phyloP scores from a whole-genome alignment of 2,113 vertebrate genomes.

The Bombycilla garrulus region DNA sequence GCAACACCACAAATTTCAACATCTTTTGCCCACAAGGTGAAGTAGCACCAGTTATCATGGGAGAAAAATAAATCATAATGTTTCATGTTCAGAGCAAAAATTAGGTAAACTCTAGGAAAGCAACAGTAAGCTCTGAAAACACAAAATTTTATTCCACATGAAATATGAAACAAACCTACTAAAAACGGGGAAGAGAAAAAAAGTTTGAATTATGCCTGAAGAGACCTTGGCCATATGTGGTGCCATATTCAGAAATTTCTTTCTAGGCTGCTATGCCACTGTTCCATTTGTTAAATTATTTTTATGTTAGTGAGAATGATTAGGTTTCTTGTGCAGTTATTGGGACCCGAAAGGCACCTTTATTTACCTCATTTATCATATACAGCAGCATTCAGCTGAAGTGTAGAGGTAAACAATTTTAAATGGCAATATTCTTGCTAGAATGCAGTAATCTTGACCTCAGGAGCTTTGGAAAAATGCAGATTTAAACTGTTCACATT shows the following conservation, averaged over 20 bases:
- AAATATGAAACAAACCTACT: background rate
- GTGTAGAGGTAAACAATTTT: conserved; percentile 71
- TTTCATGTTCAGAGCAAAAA: background rate
- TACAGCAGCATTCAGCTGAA: conserved; percentile 55
- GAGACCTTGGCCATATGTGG: conserved; percentile 34
- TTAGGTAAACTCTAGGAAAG: background rate
- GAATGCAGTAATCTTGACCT: conserved; percentile 67
- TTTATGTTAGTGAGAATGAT: conserved; percentile 67
- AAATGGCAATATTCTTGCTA: conserved; percentile 52
- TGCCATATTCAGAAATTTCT: conserved; percentile 55
- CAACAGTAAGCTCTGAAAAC: background rate
- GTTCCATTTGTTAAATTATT: conserved; percentile 71
- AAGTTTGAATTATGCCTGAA: background rate
- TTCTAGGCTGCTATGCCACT: conserved; percentile 51
- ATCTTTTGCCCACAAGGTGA: background rate
- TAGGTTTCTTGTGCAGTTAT: conserved; percentile 62
- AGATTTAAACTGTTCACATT: conserved; percentile 67
- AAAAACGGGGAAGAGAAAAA: background rate
- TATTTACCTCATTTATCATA: conserved; percentile 75
- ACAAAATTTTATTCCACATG: background rate
- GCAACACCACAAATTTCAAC: background rate
- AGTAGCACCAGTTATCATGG: background rate
- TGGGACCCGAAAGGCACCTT: conserved; percentile 65
- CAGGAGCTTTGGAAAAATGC: conserved; percentile 69
- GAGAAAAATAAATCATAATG: background rate